Conservation (phyloP, 1,140 invertebrate genomes). For the Chymomyza costata region DNA sequence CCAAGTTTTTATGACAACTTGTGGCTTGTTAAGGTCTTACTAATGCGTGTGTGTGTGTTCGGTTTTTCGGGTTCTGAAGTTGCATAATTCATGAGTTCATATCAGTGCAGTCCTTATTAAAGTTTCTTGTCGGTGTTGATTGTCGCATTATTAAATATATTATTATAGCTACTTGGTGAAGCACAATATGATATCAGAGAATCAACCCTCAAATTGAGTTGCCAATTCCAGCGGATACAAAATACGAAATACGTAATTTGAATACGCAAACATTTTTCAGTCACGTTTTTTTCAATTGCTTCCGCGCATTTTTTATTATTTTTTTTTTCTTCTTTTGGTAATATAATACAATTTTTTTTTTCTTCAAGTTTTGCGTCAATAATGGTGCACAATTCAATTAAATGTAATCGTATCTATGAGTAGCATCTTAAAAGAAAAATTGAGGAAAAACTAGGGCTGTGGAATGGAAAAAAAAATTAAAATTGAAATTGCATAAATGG, state of each 20-base stretch:
- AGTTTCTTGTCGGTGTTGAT: no score
- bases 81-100: slow-evolving; percentile 66
- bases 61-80: slow-evolving; percentile 1
- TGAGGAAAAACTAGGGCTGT: slow-evolving; percentile 2
- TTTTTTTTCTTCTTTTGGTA: slow-evolving; percentile 41
- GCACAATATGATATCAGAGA: no score
- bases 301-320: slow-evolving; percentile 57
- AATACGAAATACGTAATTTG: slow-evolving; percentile 48
- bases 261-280: slow-evolving; percentile 48
- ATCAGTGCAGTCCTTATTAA: no score
- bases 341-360: slow-evolving; percentile 55
- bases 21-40: slow-evolving; percentile 60
- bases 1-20: slow-evolving; percentile 66
- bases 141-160: no score
- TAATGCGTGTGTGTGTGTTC: no score
- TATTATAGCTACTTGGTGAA: slow-evolving; percentile 1
- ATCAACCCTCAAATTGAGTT: slow-evolving; percentile 15
- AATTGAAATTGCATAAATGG: slow-evolving; percentile 69
- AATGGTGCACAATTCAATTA: slow-evolving; percentile 59
- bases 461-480: slow-evolving; percentile 10
- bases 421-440: slow-evolving; percentile 17
- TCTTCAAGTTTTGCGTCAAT: not conserved
- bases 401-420: slow-evolving; percentile 71
- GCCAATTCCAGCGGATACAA: slow-evolving; percentile 24
- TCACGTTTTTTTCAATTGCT: slow-evolving; percentile 57